These are phyloP conservation scores for Neodiprion virginianus DNA, from an alignment of 1,140 invertebrate species.

Conservation along the genomic window DNA sequence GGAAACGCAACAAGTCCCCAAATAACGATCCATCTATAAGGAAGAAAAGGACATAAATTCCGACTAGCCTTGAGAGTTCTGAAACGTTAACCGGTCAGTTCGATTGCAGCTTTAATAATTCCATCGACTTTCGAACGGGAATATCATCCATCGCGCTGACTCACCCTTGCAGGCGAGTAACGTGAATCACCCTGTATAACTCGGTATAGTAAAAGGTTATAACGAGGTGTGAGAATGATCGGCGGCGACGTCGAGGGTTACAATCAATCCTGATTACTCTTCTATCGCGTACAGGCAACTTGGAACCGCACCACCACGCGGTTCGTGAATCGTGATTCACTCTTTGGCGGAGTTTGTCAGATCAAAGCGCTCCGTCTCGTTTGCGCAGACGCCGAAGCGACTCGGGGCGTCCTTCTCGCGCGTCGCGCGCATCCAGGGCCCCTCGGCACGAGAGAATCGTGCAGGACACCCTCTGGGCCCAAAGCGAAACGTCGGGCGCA, in stretches of 20 bases:
- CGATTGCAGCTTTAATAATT: too few species aligned
- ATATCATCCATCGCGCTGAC: neutral
- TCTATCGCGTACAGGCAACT: neutral
- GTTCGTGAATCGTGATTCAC: neutral
- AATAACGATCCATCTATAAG: too few species aligned
- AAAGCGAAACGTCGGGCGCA: conserved; percentile 27
- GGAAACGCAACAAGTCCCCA: too few species aligned
- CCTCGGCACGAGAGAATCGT: neutral
- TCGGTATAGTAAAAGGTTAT: neutral
- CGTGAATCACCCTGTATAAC: neutral
- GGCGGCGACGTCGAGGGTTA: neutral
- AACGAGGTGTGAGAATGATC: neutral
- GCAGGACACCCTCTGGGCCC: neutral
- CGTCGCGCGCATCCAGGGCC: neutral
- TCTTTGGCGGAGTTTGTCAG: too few species aligned
- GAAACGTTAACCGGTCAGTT: too few species aligned
- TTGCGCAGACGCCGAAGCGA: neutral
- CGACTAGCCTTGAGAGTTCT: too few species aligned
- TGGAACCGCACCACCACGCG: neutral
- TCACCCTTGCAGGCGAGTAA: neutral
- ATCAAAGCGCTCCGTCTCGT: neutral
- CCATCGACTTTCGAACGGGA: too few species aligned
- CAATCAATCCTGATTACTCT: conserved; percentile 4
- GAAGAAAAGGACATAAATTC: too few species aligned
- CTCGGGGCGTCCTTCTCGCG: neutral